phyloP scores from a whole-genome alignment of 2,888 invertebrate genomes.

The Lithophane leautieri region DNA sequence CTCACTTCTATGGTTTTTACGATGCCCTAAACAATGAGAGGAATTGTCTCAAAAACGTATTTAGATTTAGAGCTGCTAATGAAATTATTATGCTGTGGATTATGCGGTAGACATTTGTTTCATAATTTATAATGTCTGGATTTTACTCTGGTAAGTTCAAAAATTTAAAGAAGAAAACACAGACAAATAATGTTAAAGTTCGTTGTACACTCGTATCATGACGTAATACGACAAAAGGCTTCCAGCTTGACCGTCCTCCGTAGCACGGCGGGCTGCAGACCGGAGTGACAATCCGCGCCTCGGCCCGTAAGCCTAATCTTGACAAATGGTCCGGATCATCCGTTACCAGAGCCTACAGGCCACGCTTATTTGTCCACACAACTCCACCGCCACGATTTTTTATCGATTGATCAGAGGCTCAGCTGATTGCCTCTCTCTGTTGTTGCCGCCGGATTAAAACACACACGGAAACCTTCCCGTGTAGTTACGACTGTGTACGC shows the following conservation, averaged over 20 bases:
- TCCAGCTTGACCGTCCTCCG: constrained; percentile 56
- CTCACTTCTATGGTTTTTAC: constrained; percentile 87
- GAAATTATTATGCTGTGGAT: constrained; percentile 64
- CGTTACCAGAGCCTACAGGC: constrained; percentile 75
- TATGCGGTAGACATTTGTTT: constrained; percentile 47
- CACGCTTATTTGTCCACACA: constrained; percentile 84
- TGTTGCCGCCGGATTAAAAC: constrained; percentile 87
- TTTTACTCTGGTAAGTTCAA: background rate
- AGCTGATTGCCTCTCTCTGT: constrained; percentile 89
- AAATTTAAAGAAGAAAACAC: background rate
- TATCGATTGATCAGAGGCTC: constrained; percentile 89
- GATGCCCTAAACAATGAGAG: constrained; percentile 77
- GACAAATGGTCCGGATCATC: constrained; percentile 89
- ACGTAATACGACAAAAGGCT: constrained; percentile 57
- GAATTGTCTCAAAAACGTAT: constrained; percentile 67
- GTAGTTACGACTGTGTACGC: constrained; percentile 21
- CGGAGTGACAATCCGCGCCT: constrained; percentile 69
- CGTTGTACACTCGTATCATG: constrained; percentile 17
- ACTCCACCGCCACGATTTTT: constrained; percentile 85
- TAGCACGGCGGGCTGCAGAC: constrained; percentile 32
- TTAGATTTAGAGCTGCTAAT: constrained; percentile 65
- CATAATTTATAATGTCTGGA: constrained; percentile 35
- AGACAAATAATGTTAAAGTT: background rate
- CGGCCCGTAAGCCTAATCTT: constrained; percentile 85
- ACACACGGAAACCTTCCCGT: constrained; percentile 55